phyloP scores from a whole-genome alignment of 2,888 invertebrate species.

The Dryococelus australis region DNA sequence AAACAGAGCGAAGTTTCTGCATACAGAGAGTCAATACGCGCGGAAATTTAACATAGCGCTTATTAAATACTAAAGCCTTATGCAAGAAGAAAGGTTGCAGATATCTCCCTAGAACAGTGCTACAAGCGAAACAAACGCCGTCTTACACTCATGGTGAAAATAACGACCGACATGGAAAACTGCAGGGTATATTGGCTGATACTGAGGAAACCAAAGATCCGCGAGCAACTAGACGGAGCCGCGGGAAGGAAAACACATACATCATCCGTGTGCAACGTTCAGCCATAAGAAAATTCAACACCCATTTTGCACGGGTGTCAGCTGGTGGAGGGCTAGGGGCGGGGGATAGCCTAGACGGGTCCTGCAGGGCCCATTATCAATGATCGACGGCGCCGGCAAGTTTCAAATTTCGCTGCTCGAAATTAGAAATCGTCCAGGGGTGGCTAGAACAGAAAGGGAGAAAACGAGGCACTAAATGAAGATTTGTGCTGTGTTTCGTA shows the following conservation, averaged over 20 bases:
- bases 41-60: too few relatives aligned
- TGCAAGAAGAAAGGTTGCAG: too few relatives aligned
- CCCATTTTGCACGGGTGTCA: not conserved
- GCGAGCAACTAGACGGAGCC: not conserved
- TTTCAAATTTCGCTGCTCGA: not conserved
- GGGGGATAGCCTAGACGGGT: not conserved
- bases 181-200: too few relatives aligned
- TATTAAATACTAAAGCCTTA: too few relatives aligned
- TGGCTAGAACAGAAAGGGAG: not conserved
- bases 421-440: not conserved
- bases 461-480: conserved; percentile 16
- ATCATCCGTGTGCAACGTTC: not conserved
- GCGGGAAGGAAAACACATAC: not conserved
- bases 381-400: not conserved
- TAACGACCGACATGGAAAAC: too few relatives aligned
- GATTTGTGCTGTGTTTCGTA: conserved; percentile 27
- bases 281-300: not conserved
- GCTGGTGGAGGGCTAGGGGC: not conserved
- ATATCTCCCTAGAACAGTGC: too few relatives aligned
- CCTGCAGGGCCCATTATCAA: not conserved
- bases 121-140: too few relatives aligned
- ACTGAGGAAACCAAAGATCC: not conserved
- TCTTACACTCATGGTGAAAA: too few relatives aligned
- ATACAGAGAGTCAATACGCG: too few relatives aligned
- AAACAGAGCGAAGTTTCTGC: too few relatives aligned